Base-by-base conservation (phyloP, 2,113 vertebrate species). In the Procavia capensis region DNA sequence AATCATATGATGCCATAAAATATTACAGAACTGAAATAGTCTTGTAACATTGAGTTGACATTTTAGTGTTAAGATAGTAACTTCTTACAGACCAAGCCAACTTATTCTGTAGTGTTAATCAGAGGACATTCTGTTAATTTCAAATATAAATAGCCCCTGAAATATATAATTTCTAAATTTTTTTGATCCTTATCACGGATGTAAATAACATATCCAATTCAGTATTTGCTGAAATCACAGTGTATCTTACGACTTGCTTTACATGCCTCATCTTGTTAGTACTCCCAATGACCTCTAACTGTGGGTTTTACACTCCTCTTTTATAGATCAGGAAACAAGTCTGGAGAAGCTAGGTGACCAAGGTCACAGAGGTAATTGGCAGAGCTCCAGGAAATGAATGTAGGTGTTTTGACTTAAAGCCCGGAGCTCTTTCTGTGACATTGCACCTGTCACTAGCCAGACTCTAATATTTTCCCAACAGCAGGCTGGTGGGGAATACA, bases 61-160 rank as follows among this genome's bases (percentile, higher is more conserved):
- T 95, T 88, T 96, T 91, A 90, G 75, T 63, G 57, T 76, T 57
- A 80, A 86, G 63, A 36, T 72, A 94, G 88, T 96, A 93, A 83
- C 10, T 6, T 80, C 45, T 86, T 47, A 79, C 22, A 80, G 50
- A 75, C 50, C 3, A 22, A 81, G 80, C 27, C 22, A 95, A 88
- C 10, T 63, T 85, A 2, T 17, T 91, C n/a, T 68, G 1, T 89
- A 59, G 43, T 31, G 3, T 47, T 47, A 31, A 78, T 34, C 43
- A 47, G 75, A 47, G 43, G 75, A 34, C 75, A 47, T 47, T 16
- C 75, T 78, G 45, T 80, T 88, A 43, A 87, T 81, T 91, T 92
- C 45, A 85, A 78, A 92, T 87, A 88, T 59, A 81, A 94, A 68
- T 80, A 91, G 47, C 16, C 9, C 81, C 36, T 83, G 22, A 75